A percentile compares a stretch with the other conserved stretches of the same genome.
Conservation (phyloP, 2,888 invertebrate genomes). For the Meloe dianella region DNA sequence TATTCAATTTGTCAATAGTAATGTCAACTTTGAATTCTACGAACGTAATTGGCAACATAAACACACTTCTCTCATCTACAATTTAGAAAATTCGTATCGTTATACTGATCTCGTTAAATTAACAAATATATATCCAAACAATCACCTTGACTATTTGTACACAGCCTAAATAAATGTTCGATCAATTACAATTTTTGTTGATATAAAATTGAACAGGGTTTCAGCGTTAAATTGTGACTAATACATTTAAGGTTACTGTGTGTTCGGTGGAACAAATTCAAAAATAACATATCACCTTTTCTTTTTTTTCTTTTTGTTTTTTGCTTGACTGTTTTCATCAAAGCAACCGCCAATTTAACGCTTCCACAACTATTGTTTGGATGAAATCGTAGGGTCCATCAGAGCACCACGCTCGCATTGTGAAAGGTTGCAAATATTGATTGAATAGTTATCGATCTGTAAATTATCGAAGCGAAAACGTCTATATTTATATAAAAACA, state of each 20-base stretch:
- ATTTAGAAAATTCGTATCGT: constrained; percentile 27
- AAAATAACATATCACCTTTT: not conserved
- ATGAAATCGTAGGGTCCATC: too few species aligned
- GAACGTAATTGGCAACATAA: constrained; percentile 27
- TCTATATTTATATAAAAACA: too few species aligned
- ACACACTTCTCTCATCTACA: constrained; percentile 20
- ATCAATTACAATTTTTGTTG: not conserved
- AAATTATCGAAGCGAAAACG: not conserved
- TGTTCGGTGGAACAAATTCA: not conserved
- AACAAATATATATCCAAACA: constrained; percentile 8
- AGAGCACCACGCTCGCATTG: too few species aligned
- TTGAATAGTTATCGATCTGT: not conserved
- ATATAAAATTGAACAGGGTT: not conserved
- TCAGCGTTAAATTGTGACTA: not conserved
- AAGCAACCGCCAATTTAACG: constrained; percentile 3
- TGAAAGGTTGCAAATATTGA: too few species aligned
- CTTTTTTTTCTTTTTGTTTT: too few species aligned
- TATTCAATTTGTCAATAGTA: constrained; percentile 25
- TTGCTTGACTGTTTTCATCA: not conserved
- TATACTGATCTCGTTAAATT: constrained; percentile 12
- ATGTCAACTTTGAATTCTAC: constrained; percentile 27
- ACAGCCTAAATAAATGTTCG: not conserved
- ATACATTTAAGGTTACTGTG: not conserved
- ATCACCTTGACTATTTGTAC: not conserved
- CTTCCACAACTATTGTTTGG: not conserved